Conservation (phyloP, 2,797 vertebrate species). For the Sebastiscus albofasciatus region DNA sequence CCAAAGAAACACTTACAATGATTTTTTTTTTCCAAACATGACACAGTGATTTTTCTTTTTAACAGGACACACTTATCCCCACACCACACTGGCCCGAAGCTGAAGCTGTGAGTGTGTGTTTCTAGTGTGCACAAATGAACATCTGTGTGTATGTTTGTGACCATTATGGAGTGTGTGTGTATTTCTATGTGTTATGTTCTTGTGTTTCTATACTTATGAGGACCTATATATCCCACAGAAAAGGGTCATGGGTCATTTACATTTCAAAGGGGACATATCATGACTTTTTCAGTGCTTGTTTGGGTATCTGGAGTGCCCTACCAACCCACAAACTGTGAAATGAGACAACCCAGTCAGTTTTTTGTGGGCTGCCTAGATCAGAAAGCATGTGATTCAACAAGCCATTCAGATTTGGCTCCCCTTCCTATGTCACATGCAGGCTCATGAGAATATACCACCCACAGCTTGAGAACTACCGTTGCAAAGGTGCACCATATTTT, state of each 20-base stretch:
- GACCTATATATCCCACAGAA: conserved; percentile 14
- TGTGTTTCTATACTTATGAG: conserved; percentile 55
- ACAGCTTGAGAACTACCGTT: too few relatives aligned
- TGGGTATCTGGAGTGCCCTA: too few relatives aligned
- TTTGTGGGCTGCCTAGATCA: too few relatives aligned
- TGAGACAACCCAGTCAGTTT: too few relatives aligned
- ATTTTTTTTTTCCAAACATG: conserved; percentile 43
- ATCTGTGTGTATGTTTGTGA: conserved; percentile 7
- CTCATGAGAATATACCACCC: too few relatives aligned
- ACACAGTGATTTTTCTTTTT: conserved; percentile 68
- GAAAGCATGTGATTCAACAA: too few relatives aligned
- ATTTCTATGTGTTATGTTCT: background rate
- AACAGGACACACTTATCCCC: conserved; percentile 41
- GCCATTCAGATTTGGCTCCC: too few relatives aligned
- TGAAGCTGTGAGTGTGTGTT: conserved; percentile 35
- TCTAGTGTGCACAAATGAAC: background rate
- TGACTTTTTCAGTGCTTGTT: background rate
- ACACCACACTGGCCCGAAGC: conserved; percentile 35
- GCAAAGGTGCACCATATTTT: too few relatives aligned
- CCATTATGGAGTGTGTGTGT: conserved; percentile 3
- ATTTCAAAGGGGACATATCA: background rate
- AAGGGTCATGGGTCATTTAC: background rate
- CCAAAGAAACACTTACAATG: conserved; percentile 48
- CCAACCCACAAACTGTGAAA: too few relatives aligned
- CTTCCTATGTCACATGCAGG: too few relatives aligned